Conservation (phyloP, 2,888 invertebrate genomes). For the Tipula helvola region DNA sequence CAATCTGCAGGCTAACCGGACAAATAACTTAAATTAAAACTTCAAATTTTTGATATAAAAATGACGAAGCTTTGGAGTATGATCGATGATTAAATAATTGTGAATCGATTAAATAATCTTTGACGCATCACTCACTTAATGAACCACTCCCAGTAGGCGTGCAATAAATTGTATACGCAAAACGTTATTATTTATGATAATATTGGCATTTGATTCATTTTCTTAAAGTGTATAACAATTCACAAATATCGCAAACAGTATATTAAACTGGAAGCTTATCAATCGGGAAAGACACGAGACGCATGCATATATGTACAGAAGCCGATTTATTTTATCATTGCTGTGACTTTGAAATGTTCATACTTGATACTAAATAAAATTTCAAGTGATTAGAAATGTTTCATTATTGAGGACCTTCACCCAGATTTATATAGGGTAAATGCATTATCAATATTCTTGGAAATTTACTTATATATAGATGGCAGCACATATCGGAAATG, state of each 20-base stretch:
- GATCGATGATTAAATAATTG: neutral
- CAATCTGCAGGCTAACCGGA: neutral
- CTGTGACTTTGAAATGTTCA: neutral
- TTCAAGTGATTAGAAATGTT: neutral
- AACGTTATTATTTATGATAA: neutral
- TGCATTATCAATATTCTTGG: neutral
- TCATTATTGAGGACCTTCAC: neutral
- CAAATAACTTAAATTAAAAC: neutral
- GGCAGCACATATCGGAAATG: neutral
- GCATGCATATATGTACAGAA: neutral
- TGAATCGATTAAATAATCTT: neutral
- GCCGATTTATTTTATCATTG: neutral
- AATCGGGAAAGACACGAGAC: neutral
- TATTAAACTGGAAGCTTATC: neutral
- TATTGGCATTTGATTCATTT: neutral
- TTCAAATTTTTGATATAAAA: neutral
- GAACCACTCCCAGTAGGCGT: neutral
- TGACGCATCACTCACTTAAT: neutral
- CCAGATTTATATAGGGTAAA: neutral
- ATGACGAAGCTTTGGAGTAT: neutral
- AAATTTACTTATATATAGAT: neutral
- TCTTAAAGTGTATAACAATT: neutral
- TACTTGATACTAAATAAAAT: neutral
- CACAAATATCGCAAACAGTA: neutral
- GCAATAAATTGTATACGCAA: neutral